These are phyloP conservation scores for Agonopterix arenella DNA, from an alignment of 2,888 invertebrate species.

Conservation along the genomic window DNA sequence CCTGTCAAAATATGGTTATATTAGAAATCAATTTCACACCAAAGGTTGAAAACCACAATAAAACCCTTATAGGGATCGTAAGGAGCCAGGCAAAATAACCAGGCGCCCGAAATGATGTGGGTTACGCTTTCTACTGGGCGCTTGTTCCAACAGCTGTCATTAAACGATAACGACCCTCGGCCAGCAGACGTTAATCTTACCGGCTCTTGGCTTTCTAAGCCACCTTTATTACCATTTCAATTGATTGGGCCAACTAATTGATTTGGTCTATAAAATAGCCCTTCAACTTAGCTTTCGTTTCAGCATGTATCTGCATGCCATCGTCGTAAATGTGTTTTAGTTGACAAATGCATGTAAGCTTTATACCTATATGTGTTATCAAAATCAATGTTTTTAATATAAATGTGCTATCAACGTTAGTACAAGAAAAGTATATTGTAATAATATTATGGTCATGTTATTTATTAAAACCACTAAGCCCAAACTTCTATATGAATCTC, in stretches of 20 bases:
- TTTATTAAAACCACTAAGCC: too few relatives aligned
- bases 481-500: too few relatives aligned
- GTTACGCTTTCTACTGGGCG: constrained; percentile 40
- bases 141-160: constrained; percentile 33
- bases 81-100: constrained; percentile 44
- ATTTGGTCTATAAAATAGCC: constrained; percentile 15
- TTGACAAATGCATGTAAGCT: too few relatives aligned
- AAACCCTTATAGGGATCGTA: constrained; percentile 48
- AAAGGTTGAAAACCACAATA: constrained; percentile 37
- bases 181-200: constrained; percentile 45
- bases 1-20: too few relatives aligned
- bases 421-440: too few relatives aligned
- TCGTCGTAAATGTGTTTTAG: neutral
- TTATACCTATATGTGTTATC: too few relatives aligned
- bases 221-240: constrained; percentile 38
- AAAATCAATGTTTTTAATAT: too few relatives aligned
- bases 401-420: too few relatives aligned
- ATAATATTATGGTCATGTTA: too few relatives aligned
- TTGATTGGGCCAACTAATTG: constrained; percentile 30
- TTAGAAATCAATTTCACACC: constrained; percentile 4
- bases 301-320: constrained; percentile 31
- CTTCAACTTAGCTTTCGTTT: constrained; percentile 8
- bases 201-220: constrained; percentile 35
- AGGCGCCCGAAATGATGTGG: constrained; percentile 43
- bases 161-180: constrained; percentile 44